Evolutionary conservation across 1,140 invertebrate genomes (phyloP).

Genomic region (Pinna nobilis): DNA sequence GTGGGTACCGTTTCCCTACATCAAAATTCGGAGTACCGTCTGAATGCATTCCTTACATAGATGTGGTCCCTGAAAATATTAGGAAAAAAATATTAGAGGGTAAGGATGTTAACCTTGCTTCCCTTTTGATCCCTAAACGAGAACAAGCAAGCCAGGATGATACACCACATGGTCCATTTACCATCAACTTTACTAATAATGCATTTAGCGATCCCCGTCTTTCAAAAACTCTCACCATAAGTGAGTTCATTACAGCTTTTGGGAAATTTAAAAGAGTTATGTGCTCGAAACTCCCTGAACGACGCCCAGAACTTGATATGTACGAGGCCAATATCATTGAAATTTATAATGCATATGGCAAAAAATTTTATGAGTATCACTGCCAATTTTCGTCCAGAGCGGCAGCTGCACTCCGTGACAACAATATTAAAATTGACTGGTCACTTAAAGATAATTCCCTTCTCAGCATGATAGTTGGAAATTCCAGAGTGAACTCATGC

Average conservation of each 20-base stretch:
- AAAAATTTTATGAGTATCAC: conserved; percentile 44
- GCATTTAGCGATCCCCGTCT: conserved; percentile 25
- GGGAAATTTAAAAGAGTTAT: conserved; percentile 36
- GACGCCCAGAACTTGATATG: conserved; percentile 18
- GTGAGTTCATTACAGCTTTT: conserved; percentile 36
- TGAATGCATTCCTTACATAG: too few relatives aligned
- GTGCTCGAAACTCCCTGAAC: conserved; percentile 7
- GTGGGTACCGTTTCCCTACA: too few relatives aligned
- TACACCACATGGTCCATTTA: too few relatives aligned
- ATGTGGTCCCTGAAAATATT: too few relatives aligned
- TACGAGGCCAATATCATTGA: conserved; percentile 34
- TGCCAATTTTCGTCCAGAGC: conserved; percentile 20
- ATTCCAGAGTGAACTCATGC: conserved; percentile 5
- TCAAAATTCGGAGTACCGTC: too few relatives aligned
- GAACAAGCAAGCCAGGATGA: too few relatives aligned
- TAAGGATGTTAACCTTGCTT: too few relatives aligned
- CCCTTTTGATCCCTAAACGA: too few relatives aligned
- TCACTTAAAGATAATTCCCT: conserved; percentile 3
- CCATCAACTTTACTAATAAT: too few relatives aligned
- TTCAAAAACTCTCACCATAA: neutral
- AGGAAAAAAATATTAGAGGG: too few relatives aligned
- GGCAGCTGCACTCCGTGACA: neutral
- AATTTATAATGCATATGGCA: conserved; percentile 18
- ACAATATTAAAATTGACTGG: conserved; percentile 28
- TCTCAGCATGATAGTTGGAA: neutral